A percentile compares a stretch with the other conserved stretches of the same genome.
phyloP scores from a whole-genome alignment of 2,113 vertebrate species.

The Henicopernis longicauda region DNA sequence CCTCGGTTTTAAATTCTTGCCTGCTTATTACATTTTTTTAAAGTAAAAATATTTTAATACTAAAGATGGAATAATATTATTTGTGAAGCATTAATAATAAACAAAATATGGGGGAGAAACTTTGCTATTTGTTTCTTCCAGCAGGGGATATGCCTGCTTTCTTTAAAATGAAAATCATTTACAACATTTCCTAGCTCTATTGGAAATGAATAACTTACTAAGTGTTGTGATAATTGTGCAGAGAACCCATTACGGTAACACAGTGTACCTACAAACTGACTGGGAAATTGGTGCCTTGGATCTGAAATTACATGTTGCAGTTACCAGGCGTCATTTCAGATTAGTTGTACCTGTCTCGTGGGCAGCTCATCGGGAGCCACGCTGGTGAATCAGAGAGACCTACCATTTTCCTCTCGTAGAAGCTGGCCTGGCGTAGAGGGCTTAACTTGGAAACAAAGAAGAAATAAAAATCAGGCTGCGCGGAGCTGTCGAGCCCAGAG shows the following conservation, averaged over 20 bases:
- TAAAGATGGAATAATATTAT: not conserved
- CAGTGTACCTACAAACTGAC: conserved; percentile 69
- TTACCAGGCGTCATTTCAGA: conserved; percentile 59
- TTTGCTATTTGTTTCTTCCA: not conserved
- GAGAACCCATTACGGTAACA: conserved; percentile 15
- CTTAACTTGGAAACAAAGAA: not conserved
- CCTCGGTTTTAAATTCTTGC: conserved; percentile 1
- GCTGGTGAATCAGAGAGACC: not conserved
- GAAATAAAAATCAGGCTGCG: not conserved
- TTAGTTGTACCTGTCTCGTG: conserved; percentile 48
- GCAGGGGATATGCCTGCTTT: not conserved
- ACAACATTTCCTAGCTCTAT: not conserved
- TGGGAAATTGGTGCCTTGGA: conserved; percentile 69
- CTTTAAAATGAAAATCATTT: conserved; percentile 10
- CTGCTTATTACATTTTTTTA: not conserved
- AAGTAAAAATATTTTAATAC: not conserved
- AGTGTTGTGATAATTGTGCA: conserved; percentile 52
- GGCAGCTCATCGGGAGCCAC: conserved; percentile 4
- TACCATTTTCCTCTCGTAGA: not conserved
- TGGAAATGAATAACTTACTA: conserved; percentile 23
- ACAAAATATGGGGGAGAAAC: not conserved
- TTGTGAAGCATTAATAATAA: not conserved
- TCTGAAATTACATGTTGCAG: conserved; percentile 69
- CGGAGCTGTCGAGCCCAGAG: not conserved
- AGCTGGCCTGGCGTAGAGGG: not conserved